A percentile compares a stretch with the other conserved stretches of the same genome.
Evolutionary conservation across 2,113 vertebrate species (phyloP).

Genomic region (Lipophrys pholis): DNA sequence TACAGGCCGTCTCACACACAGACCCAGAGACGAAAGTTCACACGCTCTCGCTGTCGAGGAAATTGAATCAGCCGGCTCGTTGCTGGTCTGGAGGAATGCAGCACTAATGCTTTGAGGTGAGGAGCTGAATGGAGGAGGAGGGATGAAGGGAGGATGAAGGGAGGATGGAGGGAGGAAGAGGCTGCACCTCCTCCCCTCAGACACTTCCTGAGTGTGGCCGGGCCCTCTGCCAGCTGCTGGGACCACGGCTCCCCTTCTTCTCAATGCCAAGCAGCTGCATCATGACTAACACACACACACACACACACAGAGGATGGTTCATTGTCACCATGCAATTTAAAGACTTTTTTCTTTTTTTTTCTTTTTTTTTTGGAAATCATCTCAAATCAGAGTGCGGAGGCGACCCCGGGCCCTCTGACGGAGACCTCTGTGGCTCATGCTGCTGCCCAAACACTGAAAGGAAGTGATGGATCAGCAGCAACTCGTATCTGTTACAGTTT

Average conservation of each 20-base stretch:
- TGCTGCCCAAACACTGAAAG: neutral
- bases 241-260: constrained; percentile 47
- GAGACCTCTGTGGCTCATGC: neutral
- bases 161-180: neutral
- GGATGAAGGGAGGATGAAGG: neutral
- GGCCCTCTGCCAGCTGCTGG: constrained; percentile 64
- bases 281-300: constrained; percentile 30
- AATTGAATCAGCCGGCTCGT: constrained; percentile 79
- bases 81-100: constrained; percentile 78
- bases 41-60: constrained; percentile 71
- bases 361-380: neutral
- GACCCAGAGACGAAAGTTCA: constrained; percentile 75
- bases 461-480: neutral
- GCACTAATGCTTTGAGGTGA: constrained; percentile 79
- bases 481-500: neutral
- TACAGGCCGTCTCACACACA: constrained; percentile 22
- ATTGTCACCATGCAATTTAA: constrained; percentile 12
- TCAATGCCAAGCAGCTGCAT: constrained; percentile 69
- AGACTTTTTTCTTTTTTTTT: neutral
- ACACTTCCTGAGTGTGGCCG: constrained; percentile 72
- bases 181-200: constrained; percentile 28
- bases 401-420: neutral
- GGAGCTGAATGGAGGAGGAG: constrained; percentile 70
- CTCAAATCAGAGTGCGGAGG: neutral
- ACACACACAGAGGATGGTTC: neutral